Evolutionary conservation across 92 coral and sea anemone species (phyloP).

Genomic region (Zoanthus sociatus): DNA sequence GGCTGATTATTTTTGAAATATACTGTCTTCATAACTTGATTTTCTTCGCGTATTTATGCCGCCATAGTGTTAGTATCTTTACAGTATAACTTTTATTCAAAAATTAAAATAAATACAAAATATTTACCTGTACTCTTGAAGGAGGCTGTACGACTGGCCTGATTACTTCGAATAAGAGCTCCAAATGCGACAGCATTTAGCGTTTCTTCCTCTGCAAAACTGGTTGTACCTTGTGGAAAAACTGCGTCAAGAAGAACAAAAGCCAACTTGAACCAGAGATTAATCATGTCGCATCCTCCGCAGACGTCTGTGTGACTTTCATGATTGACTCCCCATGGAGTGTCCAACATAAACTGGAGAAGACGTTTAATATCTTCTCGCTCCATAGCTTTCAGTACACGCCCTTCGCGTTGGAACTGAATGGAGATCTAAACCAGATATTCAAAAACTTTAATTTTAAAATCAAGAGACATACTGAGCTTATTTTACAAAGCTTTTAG

Average conservation of each 20-base stretch:
- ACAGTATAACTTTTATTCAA: too few species aligned
- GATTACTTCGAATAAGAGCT: conserved; percentile 63
- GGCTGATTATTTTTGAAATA: too few species aligned
- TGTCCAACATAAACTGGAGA: conserved; percentile 88
- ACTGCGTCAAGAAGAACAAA: conserved; percentile 84
- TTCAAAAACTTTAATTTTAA: neutral
- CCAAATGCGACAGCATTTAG: conserved; percentile 70
- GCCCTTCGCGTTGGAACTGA: conserved; percentile 84
- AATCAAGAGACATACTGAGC: neutral
- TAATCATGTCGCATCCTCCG: conserved; percentile 89
- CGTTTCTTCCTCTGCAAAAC: conserved; percentile 64
- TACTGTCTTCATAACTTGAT: too few species aligned
- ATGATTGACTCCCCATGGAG: conserved; percentile 88
- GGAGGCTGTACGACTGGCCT: conserved; percentile 74
- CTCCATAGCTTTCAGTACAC: conserved; percentile 76
- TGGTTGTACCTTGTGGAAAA: conserved; percentile 72
- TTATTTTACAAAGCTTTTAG: neutral
- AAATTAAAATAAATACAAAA: neutral
- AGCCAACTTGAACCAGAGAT: conserved; percentile 95
- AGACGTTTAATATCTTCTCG: conserved; percentile 85
- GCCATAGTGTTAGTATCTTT: too few species aligned
- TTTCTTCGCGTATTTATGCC: too few species aligned
- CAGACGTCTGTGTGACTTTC: conserved; percentile 90
- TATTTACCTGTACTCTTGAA: conserved; percentile 76
- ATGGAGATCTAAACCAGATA: conserved; percentile 74